Evolutionary conservation across 2,113 vertebrate genomes (phyloP), one percentile per base, ranked within the genome.

Genomic region (Protobothrops mucrosquamatus): DNA sequence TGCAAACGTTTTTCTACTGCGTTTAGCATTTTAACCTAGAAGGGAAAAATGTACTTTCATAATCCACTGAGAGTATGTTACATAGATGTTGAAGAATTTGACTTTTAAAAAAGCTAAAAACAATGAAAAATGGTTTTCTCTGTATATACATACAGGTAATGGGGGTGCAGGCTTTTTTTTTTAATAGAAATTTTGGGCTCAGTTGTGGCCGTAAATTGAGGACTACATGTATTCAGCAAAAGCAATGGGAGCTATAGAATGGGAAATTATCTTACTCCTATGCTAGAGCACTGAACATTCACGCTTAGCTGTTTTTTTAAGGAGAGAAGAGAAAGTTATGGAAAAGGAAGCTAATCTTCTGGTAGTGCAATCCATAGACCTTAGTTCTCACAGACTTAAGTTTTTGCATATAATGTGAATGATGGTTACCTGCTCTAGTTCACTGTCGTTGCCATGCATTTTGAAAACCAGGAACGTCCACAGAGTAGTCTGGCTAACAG

Each of bases 31-130:
- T 96, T 94, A 92, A 95, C 95, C 93, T 94, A 91, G 87, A 20
- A 94, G 89, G 92, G 94, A 93, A 86, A 55, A 95, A 95, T 91
- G 87, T 92, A 43, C 85, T 95, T 96, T 95, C 18, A 94, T 48
- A 91, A 91, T 0, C 0, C 92, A 96, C 94, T 94, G 91, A 23
- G 74, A 81, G 43, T 81, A 43, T 22, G 74, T 9, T 43, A 81
- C 34, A 81, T 22, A 81, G 18, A 43, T 81, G 34, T 81, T 81
- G 15, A 81, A 81, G 20, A 81, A 81, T 39, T 43, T 39, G 15
- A 81, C 34, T 81, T 81, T 39, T 9, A 9, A 81, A 81, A 39
- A 69, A 69, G 64, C 29, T n/a, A 22, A 43, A 39, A 81, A 81
- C 6, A 39, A 81, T 0, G 6, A 81, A 74, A 81, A 39, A 43